Conservation (phyloP, 2,113 vertebrate species). For the Apteryx owenii region DNA sequence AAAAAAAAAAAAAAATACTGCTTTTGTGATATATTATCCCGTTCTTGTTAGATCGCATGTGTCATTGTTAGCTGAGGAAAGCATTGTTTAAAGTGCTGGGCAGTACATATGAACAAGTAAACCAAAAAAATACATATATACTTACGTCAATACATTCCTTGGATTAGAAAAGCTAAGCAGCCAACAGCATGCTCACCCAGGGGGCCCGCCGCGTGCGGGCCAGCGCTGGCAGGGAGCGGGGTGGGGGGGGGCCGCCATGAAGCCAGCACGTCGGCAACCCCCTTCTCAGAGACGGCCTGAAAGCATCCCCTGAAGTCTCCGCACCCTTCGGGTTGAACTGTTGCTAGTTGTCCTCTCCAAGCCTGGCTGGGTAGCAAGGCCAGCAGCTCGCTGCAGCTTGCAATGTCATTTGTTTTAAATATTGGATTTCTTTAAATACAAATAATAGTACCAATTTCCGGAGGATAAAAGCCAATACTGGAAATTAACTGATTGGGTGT, state of each 20-base stretch:
- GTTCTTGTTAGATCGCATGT: constrained; percentile 36
- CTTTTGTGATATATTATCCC: constrained; percentile 63
- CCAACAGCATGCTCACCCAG: not conserved
- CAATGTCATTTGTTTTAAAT: not conserved
- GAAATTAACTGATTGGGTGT: constrained; percentile 46
- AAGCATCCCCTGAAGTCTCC: not conserved
- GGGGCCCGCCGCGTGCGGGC: not conserved
- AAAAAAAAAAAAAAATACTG: constrained; percentile 56
- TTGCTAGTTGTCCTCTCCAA: not conserved
- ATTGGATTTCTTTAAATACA: constrained; percentile 34
- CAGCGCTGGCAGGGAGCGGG: not conserved
- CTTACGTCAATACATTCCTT: constrained; percentile 47
- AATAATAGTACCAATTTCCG: constrained; percentile 17
- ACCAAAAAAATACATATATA: constrained; percentile 36
- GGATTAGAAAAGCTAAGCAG: constrained; percentile 35
- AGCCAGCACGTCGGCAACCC: constrained; percentile 23
- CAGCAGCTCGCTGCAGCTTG: not conserved
- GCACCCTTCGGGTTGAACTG: not conserved
- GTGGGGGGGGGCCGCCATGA: not conserved
- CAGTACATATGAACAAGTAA: constrained; percentile 72
- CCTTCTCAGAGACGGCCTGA: not conserved
- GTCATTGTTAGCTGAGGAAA: constrained; percentile 62
- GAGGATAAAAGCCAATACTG: constrained; percentile 39
- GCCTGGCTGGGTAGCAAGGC: not conserved
- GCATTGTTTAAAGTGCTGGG: constrained; percentile 77